These are phyloP conservation scores for Botia kubotai DNA, from an alignment of 2,797 vertebrate species.

Conservation along the genomic window DNA sequence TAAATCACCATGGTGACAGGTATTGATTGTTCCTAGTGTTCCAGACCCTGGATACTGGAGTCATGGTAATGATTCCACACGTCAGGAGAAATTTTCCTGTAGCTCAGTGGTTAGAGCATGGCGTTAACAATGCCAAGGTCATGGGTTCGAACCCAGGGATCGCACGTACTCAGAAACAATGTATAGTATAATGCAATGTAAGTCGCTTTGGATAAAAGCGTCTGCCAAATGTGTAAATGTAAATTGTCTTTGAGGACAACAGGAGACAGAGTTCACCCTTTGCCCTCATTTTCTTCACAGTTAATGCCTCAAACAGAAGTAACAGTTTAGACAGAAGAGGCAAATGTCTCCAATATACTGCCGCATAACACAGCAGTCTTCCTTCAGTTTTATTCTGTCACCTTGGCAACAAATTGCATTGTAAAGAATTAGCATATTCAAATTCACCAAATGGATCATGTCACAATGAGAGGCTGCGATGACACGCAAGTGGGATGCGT, in stretches of 20 bases:
- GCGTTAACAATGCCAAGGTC: too few relatives aligned
- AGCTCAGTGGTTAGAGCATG: too few relatives aligned
- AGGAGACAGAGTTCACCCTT: slow-evolving; percentile 20
- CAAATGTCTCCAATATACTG: slow-evolving; percentile 48
- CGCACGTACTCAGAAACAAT: too few relatives aligned
- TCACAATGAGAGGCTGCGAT: slow-evolving; percentile 33
- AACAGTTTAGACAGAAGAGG: slow-evolving; percentile 40
- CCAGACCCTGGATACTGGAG: slow-evolving; percentile 45
- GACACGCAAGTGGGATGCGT: slow-evolving; percentile 30
- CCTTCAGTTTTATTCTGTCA: slow-evolving; percentile 36
- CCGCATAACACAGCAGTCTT: slow-evolving; percentile 38
- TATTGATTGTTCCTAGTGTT: slow-evolving; percentile 30
- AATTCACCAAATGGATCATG: slow-evolving; percentile 41
- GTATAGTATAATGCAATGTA: too few relatives aligned
- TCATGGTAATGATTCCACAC: slow-evolving; percentile 46
- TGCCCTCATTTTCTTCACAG: slow-evolving; percentile 44
- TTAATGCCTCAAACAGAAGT: slow-evolving; percentile 39
- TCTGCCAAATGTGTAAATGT: too few relatives aligned
- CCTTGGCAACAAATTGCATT: slow-evolving; percentile 53
- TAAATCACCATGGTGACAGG: slow-evolving; percentile 45
- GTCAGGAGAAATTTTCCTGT: slow-evolving; percentile 46
- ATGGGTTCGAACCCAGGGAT: too few relatives aligned
- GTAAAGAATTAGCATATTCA: slow-evolving; percentile 46
- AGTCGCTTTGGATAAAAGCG: too few relatives aligned
- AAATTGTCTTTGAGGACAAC: slow-evolving; percentile 31